These are phyloP conservation scores for Gallinago solitaria DNA, from an alignment of 2,797 vertebrate genomes.

Conservation along the genomic window DNA sequence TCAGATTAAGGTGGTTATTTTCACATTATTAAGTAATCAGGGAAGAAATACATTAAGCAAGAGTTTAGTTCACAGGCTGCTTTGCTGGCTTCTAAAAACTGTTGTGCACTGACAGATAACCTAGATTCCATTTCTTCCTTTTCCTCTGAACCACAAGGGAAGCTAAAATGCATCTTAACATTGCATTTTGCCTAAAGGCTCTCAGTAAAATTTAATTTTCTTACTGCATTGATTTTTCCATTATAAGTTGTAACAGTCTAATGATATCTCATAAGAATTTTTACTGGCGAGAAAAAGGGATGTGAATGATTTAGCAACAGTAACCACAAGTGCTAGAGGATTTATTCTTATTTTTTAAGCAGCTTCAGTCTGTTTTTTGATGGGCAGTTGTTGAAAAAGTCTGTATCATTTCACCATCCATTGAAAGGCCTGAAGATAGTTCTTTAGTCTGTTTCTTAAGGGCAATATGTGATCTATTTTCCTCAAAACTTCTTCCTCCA, in stretches of 20 bases:
- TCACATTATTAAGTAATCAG: constrained; percentile 89
- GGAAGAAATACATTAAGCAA: constrained; percentile 84
- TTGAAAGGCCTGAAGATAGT: not conserved
- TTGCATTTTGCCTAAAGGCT: constrained; percentile 97
- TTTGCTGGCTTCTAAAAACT: constrained; percentile 70
- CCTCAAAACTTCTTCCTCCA: not conserved
- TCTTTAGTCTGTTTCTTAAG: not conserved
- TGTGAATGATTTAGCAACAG: constrained; percentile 75
- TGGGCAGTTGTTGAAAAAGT: not conserved
- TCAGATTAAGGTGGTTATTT: constrained; percentile 85
- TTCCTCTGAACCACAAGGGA: constrained; percentile 85
- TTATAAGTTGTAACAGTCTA: constrained; percentile 86
- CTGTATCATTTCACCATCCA: not conserved
- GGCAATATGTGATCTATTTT: not conserved
- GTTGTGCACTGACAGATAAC: constrained; percentile 78
- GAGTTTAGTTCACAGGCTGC: constrained; percentile 76
- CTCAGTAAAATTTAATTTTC: constrained; percentile 97
- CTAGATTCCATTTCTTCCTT: constrained; percentile 81
- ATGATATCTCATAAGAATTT: constrained; percentile 86
- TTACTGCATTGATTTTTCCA: constrained; percentile 92
- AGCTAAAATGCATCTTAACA: constrained; percentile 91
- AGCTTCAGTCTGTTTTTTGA: constrained; percentile 21
- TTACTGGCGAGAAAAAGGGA: constrained; percentile 72
- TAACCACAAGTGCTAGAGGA: constrained; percentile 54
- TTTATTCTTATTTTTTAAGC: constrained; percentile 40